Conservation (phyloP, 2,888 invertebrate genomes). For the Antheraea yamamai region DNA sequence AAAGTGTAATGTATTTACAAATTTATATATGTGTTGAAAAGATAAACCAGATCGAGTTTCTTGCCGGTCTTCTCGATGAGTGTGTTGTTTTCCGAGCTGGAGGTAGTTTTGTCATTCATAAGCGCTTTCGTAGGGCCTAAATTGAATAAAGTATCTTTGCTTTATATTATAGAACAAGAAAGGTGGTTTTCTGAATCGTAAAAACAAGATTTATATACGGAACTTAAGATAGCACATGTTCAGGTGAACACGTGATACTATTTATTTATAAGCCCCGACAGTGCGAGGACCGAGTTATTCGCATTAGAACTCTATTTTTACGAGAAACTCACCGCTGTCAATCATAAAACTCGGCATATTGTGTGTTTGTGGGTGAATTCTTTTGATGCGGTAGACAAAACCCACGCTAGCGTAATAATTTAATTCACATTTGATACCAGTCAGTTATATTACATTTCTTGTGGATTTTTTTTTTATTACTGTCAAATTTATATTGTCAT, state of each 20-base stretch:
- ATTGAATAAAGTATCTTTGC: no score
- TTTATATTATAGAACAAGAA: no score
- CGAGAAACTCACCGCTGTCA: not conserved
- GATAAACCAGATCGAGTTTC: no score
- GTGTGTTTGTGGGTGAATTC: not conserved
- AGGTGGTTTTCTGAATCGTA: not conserved
- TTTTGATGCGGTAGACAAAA: not conserved
- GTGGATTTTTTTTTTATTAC: not conserved
- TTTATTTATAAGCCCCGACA: not conserved
- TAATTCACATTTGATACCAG: not conserved
- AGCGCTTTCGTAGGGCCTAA: no score
- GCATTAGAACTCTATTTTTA: not conserved
- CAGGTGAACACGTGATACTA: not conserved
- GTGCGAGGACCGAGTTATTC: not conserved
- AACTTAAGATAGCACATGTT: not conserved
- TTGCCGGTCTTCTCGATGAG: no score
- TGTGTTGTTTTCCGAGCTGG: no score
- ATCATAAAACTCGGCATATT: not conserved
- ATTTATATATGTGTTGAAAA: no score
- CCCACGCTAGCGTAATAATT: not conserved
- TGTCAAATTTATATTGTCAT: not conserved
- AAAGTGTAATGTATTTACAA: no score
- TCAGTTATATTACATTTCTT: not conserved
- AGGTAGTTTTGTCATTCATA: no score
- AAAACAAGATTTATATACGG: not conserved